Conservation (phyloP, 37 sponge, comb jelly and placozoan genomes). For the Lycopodina hypogea region DNA sequence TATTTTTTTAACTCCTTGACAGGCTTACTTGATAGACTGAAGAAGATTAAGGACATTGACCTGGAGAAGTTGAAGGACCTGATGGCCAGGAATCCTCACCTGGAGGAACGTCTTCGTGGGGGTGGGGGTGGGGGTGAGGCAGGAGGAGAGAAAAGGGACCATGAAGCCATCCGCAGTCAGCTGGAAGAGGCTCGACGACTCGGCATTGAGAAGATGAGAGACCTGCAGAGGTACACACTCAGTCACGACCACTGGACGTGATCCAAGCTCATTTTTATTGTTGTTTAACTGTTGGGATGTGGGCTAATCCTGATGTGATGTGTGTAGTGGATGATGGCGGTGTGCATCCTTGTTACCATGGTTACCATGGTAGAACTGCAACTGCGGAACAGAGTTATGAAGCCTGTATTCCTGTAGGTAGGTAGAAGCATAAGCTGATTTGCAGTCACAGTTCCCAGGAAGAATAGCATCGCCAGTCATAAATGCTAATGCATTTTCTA, state of each 20-base stretch:
- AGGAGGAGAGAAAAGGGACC: no score
- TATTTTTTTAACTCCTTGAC: neutral
- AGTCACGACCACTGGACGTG: neutral
- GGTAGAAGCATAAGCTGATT: no score
- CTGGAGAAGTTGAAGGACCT: conserved; percentile 12
- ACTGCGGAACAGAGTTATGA: no score
- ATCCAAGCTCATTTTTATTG: no score
- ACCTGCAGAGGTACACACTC: conserved; percentile 48
- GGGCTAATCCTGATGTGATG: no score
- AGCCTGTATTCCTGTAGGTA: no score
- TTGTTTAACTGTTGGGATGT: neutral
- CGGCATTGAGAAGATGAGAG: conserved; percentile 60
- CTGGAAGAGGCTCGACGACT: conserved; percentile 70
- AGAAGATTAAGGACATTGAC: neutral
- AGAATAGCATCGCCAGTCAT: no score
- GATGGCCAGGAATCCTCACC: neutral
- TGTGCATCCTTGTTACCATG: no score
- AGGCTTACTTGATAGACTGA: conserved; percentile 1
- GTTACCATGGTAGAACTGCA: no score
- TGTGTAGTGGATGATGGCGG: no score
- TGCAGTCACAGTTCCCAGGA: no score
- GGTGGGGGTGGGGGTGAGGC: neutral
- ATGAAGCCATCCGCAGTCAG: conserved; percentile 38
- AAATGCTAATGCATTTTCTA: no score
- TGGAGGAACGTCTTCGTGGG: conserved; percentile 37